Evolutionary conservation across 2,113 vertebrate genomes (phyloP).

Genomic region (Hipposideros armiger): DNA sequence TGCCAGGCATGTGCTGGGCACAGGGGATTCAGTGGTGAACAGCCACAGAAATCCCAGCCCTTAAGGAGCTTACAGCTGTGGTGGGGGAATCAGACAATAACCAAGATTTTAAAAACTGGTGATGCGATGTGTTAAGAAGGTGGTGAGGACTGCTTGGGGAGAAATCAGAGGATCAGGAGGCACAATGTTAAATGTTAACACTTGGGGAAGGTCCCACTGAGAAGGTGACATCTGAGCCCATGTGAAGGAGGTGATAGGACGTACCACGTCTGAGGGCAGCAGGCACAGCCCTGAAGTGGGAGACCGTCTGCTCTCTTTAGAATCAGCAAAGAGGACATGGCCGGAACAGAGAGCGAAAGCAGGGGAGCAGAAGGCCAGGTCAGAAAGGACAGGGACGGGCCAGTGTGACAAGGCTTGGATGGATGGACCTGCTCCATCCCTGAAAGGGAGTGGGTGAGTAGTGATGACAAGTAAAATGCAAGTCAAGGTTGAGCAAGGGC

Average conservation of each 20-base stretch:
- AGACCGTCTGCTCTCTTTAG: not conserved
- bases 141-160: not conserved
- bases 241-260: not conserved
- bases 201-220: not conserved
- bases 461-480: not conserved
- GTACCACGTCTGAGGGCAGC: not conserved
- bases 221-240: not conserved
- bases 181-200: rapidly evolving
- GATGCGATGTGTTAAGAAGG: not conserved
- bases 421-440: not conserved
- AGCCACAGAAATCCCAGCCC: not conserved
- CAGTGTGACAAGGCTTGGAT: not conserved
- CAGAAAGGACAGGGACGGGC: not conserved
- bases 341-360: not conserved
- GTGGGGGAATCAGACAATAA: not conserved
- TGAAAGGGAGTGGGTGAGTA: rapidly evolving
- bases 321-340: not conserved
- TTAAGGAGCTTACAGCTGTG: not conserved
- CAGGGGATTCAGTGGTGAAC: not conserved
- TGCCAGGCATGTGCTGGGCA: not conserved
- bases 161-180: not conserved
- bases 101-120: not conserved
- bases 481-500: not conserved
- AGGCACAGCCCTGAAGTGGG: not conserved
- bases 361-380: not conserved